Evolutionary conservation across 2,113 vertebrate genomes (phyloP).

Genomic region (Phalacrocorax carbo): DNA sequence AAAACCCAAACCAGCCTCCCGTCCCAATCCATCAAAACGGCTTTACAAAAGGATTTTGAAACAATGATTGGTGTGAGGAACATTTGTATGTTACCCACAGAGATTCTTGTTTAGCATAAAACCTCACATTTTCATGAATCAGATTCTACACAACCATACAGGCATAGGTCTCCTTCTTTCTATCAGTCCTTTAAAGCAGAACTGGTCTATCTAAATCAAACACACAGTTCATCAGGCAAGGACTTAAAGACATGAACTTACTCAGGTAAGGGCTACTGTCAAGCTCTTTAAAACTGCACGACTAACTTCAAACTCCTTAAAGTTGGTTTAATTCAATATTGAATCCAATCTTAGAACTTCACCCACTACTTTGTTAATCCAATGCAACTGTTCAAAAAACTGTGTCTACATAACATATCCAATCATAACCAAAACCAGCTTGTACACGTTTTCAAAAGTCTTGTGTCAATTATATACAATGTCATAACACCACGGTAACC

Average conservation of each 20-base stretch:
- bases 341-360: neutral
- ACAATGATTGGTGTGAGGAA: neutral
- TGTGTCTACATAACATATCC: neutral
- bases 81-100: neutral
- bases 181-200: neutral
- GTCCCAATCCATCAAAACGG: neutral
- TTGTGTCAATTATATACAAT: neutral
- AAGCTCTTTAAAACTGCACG: neutral
- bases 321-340: neutral
- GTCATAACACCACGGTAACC: neutral
- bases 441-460: neutral
- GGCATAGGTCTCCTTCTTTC: neutral
- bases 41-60: neutral
- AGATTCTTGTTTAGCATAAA: neutral
- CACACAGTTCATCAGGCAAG: neutral
- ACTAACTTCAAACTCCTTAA: neutral
- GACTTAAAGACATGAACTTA: neutral
- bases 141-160: neutral
- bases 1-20: neutral
- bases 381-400: neutral
- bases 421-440: neutral
- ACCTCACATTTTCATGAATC: neutral
- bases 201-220: neutral
- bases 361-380: neutral
- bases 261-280: neutral